These are phyloP conservation scores for Chrysemys picta DNA, from an alignment of 2,113 vertebrate species.

Conservation along the genomic window DNA sequence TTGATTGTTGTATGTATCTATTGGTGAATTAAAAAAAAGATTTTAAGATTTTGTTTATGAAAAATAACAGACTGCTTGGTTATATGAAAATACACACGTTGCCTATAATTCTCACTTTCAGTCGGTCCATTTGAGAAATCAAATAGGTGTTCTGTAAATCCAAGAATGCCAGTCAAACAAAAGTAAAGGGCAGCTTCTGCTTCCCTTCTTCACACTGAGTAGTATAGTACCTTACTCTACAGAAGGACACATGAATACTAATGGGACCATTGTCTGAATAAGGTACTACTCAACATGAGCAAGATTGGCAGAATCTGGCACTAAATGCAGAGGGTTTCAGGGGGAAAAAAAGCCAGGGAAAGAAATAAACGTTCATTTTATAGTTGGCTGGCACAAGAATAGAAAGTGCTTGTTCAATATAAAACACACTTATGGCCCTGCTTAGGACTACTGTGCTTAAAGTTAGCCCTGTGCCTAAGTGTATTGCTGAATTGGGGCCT, in stretches of 20 bases:
- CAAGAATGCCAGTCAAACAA: not conserved
- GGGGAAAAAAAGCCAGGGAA: not conserved
- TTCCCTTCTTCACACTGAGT: not conserved
- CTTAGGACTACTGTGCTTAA: not conserved
- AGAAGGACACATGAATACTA: not conserved
- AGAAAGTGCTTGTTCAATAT: not conserved
- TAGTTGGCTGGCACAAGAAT: not conserved
- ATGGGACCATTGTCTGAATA: not conserved
- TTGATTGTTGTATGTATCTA: not conserved
- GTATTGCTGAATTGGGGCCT: not conserved
- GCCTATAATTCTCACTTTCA: not conserved
- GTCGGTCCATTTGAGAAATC: not conserved
- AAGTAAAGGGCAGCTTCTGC: not conserved
- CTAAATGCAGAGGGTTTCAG: not conserved
- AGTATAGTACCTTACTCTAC: not conserved
- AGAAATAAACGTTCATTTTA: not conserved
- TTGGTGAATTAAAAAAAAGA: not conserved
- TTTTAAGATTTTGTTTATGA: fast-evolving
- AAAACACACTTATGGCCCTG: not conserved
- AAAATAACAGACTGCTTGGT: not conserved
- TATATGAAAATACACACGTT: not conserved
- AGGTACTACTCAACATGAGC: fast-evolving
- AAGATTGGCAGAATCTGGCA: fast-evolving
- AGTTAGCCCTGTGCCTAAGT: not conserved
- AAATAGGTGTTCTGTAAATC: not conserved